A percentile compares a stretch with the other conserved stretches of the same genome.
These are phyloP conservation scores for Euthynnus affinis DNA, from an alignment of 2,797 vertebrate genomes.

Conservation along the genomic window DNA sequence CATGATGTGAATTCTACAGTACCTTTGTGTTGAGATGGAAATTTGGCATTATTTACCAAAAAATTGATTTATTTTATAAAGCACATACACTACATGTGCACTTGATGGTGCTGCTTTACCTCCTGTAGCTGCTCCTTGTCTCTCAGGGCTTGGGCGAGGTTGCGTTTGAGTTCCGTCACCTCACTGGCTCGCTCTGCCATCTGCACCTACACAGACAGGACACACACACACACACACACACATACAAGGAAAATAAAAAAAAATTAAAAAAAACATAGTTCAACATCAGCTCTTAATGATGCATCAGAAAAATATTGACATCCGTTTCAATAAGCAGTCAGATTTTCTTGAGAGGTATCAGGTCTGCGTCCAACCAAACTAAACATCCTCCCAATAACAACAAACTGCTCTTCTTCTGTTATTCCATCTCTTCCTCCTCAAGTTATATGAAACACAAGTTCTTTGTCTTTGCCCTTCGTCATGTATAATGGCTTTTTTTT, in stretches of 20 bases:
- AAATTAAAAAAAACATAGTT: too few species aligned
- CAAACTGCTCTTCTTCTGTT: too few species aligned
- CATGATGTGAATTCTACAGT: background rate
- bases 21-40: background rate
- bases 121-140: conserved; percentile 90
- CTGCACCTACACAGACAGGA: conserved; percentile 83
- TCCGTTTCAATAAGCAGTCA: background rate
- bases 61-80: background rate
- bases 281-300: background rate
- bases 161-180: conserved; percentile 89
- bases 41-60: background rate
- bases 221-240: conserved; percentile 12
- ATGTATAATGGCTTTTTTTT: too few species aligned
- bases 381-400: too few species aligned
- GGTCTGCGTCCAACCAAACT: too few species aligned
- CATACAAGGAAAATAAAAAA: background rate
- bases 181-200: conserved; percentile 91
- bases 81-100: background rate
- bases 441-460: too few species aligned
- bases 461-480: too few species aligned
- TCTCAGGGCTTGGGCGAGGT: conserved; percentile 86
- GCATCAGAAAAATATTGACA: background rate
- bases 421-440: too few species aligned
- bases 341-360: background rate
- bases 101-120: conserved; percentile 57